A percentile compares a stretch with the other conserved stretches of the same genome.
These are phyloP conservation scores for Druon quercuslanigerum DNA, from an alignment of 1,140 invertebrate genomes.

Conservation along the genomic window DNA sequence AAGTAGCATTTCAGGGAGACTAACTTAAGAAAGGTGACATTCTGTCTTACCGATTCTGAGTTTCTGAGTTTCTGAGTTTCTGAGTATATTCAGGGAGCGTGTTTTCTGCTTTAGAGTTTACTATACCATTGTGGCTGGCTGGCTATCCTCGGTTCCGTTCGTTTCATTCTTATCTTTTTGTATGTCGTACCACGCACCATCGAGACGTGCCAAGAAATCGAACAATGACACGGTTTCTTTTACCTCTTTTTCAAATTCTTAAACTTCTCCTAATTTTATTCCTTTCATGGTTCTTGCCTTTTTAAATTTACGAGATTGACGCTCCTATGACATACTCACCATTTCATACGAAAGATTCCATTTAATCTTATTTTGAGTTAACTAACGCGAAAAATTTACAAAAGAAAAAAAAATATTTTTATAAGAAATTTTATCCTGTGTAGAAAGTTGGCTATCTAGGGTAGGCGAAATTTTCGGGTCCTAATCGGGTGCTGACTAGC, in stretches of 20 bases:
- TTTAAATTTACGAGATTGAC: not conserved
- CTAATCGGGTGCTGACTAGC: too few relatives aligned
- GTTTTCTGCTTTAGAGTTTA: not conserved
- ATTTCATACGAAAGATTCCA: too few relatives aligned
- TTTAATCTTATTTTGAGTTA: too few relatives aligned
- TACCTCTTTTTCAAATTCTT: slow-evolving; percentile 6
- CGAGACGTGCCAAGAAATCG: slow-evolving; percentile 30
- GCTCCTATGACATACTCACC: not conserved
- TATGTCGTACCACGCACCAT: not conserved
- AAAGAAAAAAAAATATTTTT: too few relatives aligned
- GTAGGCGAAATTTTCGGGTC: too few relatives aligned
- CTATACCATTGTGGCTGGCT: not conserved
- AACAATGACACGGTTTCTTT: slow-evolving; percentile 31
- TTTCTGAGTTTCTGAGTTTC: too few relatives aligned
- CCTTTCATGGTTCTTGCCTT: not conserved
- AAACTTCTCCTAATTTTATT: slow-evolving; percentile 3
- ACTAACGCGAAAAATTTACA: too few relatives aligned
- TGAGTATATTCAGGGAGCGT: slow-evolving; percentile 28
- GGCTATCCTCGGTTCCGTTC: not conserved
- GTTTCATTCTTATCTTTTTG: slow-evolving; percentile 20
- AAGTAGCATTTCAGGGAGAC: slow-evolving; percentile 13
- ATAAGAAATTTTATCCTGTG: too few relatives aligned
- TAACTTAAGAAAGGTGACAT: slow-evolving; percentile 20
- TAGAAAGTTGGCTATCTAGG: too few relatives aligned
- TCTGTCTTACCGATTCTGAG: too few relatives aligned